Conservation (phyloP, 2,113 vertebrate genomes). For the Danionella cerebrum region DNA sequence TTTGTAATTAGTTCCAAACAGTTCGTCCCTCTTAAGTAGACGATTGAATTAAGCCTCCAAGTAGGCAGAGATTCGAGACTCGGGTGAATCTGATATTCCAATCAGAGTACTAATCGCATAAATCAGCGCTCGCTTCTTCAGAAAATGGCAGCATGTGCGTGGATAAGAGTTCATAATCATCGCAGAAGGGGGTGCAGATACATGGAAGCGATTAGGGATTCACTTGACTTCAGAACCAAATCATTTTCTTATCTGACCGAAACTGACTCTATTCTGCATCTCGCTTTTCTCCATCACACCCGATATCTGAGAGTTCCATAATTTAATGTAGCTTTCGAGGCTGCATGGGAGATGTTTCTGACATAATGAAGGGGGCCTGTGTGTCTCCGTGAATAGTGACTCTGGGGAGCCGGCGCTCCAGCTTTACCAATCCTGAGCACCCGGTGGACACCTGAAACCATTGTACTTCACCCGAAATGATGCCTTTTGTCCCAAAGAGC, state of each 20-base stretch:
- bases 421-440: conserved; percentile 14
- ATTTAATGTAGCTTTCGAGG: conserved; percentile 29
- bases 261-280: conserved; percentile 17
- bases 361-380: conserved; percentile 33
- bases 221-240: conserved; percentile 9
- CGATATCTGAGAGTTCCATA: conserved; percentile 32
- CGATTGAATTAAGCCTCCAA: no score
- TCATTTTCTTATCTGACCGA: conserved; percentile 22
- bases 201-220: conserved; percentile 29
- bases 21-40: no score
- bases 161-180: background rate
- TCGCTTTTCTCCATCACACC: conserved; percentile 10
- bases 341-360: conserved; percentile 25
- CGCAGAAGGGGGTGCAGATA: background rate
- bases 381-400: conserved; percentile 24
- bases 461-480: conserved; percentile 33
- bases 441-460: conserved; percentile 50
- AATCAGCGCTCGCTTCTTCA: background rate
- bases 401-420: conserved; percentile 9
- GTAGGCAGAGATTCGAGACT: no score
- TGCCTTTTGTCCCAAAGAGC: conserved; percentile 50
- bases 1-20: background rate
- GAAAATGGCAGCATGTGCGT: background rate
- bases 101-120: background rate
- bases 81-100: background rate